A percentile compares a stretch with the other conserved stretches of the same genome.
Conservation (phyloP, 2,113 vertebrate species). For the Axis porcinus region DNA sequence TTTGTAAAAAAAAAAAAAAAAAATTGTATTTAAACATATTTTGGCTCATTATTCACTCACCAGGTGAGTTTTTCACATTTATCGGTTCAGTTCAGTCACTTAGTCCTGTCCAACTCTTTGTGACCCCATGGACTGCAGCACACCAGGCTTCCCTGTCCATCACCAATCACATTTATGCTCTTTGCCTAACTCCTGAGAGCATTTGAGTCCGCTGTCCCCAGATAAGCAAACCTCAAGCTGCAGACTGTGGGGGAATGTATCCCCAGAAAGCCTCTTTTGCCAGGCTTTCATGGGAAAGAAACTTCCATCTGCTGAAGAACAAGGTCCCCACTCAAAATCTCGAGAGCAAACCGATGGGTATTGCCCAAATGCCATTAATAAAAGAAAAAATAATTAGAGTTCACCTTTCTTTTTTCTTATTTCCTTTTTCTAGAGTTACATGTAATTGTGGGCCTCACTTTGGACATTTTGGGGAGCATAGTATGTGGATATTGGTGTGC, state of each 20-base stretch:
- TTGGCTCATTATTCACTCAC: neutral
- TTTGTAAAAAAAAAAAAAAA: neutral
- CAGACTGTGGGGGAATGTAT: neutral
- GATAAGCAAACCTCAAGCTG: neutral
- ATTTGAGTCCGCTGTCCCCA: neutral
- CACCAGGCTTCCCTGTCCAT: neutral
- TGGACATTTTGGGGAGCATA: conserved; percentile 42
- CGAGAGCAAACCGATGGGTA: neutral
- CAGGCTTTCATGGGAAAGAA: neutral
- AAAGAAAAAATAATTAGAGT: neutral
- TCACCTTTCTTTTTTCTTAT: neutral
- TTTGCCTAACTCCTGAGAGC: neutral
- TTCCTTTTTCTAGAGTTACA: conserved; percentile 34
- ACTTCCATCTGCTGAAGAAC: neutral
- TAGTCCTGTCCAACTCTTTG: neutral
- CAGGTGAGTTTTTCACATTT: neutral
- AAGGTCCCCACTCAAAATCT: neutral
- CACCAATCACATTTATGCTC: neutral
- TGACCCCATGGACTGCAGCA: accelerated
- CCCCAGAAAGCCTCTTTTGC: neutral
- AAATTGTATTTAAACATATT: neutral
- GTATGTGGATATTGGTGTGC: conserved; percentile 43
- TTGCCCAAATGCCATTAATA: neutral
- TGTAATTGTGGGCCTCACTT: neutral
- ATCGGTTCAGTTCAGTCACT: neutral